Base-by-base conservation (phyloP, 1,140 invertebrate species). In the Sitodiplosis mosellana region DNA sequence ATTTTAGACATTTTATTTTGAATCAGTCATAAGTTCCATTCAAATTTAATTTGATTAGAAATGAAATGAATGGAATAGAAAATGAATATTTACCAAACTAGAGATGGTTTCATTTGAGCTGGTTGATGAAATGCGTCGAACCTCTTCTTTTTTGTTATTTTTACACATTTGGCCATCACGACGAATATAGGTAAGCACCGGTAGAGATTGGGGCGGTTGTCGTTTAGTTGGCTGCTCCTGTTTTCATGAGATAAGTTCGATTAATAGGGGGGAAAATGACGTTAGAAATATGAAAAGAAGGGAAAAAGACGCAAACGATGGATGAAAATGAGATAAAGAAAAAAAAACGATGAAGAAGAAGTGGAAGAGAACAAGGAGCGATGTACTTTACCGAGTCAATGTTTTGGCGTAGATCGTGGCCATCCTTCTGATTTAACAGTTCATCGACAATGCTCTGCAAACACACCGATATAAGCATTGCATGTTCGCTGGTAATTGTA, bases 361-460 rank as follows among this genome's bases (percentile, higher is more conserved):
- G 14, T 8, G 14, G 7, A 8, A 34, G 7, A 8, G 33, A 14
- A 8, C 14, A 8, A 7, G 14, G 14, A 34, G 14, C 14, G 33
- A 34, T 8, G 14, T 34, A 7, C 33, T 8, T 14, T 14, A 17
- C 12, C 37, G 18, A 43, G 11, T 43, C 18, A 18, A 18, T 43
- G 11, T 43, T 12, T 7, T 43, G n/a, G 18, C n/a, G 41, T 43
- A 50, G 49, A 48, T 46, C 37, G 37, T 56, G 64, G 52, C 76
- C 76, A 57, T 76, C 73, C 61, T 82, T 85, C 65, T 87, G 87
- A 53, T 85, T 70, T 54, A 96, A 71, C 52, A 97, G 68, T 64
- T 97, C 90, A 63, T 95, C 88, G 0, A 96, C 92, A 77, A 96
- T 90, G 2, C 82, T 80, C 70, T 96, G 90, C 45, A 96, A 70